A percentile compares a stretch with the other conserved stretches of the same genome.
Conservation (phyloP, 1,140 invertebrate genomes). For the Philotrypesis tridentata region DNA sequence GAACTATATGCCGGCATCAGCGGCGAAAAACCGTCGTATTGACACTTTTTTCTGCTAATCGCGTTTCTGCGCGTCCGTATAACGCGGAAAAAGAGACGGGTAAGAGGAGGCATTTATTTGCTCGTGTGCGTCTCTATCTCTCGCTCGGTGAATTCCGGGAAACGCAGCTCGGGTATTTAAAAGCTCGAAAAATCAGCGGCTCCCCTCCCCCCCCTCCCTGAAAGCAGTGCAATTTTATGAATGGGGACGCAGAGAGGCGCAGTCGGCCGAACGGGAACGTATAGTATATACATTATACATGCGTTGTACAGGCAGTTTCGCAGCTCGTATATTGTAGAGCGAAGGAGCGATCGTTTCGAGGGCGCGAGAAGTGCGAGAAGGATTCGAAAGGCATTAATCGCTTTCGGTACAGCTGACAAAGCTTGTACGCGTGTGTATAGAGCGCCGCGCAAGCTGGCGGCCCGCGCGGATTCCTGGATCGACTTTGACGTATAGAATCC, state of each 20-base stretch:
- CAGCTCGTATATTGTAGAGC: neutral
- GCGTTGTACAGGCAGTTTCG: neutral
- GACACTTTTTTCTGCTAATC: neutral
- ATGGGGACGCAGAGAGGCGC: constrained; percentile 9
- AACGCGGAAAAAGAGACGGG: too few species aligned
- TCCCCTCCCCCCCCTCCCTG: too few species aligned
- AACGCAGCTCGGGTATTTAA: neutral
- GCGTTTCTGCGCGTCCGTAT: neutral
- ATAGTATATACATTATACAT: neutral
- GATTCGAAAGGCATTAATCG: neutral
- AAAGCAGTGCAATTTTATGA: constrained; percentile 34
- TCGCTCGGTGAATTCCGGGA: neutral
- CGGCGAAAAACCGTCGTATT: neutral
- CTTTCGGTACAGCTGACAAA: neutral
- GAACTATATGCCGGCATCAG: too few species aligned
- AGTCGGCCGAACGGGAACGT: neutral
- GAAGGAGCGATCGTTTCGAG: neutral
- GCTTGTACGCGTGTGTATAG: neutral
- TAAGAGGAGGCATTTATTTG: neutral
- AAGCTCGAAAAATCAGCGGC: neutral
- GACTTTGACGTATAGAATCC: constrained; percentile 38
- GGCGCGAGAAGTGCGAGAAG: neutral
- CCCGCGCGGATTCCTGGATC: constrained; percentile 7
- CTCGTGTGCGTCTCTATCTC: neutral
- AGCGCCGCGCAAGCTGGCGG: neutral